Base-by-base conservation (phyloP, 2,888 invertebrate genomes). In the Agelastica alni region DNA sequence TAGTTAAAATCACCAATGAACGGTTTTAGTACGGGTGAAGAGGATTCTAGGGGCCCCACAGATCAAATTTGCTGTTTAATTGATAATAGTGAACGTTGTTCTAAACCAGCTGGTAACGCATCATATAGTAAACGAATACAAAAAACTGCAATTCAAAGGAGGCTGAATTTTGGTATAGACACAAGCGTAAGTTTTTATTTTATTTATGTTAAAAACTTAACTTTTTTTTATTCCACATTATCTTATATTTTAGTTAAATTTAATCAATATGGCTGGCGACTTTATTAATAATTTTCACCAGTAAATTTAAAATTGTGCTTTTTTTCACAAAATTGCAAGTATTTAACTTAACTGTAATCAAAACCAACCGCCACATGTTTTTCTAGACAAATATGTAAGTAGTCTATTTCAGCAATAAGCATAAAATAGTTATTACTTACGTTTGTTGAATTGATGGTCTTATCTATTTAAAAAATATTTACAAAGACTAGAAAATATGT, bases 61-160 rank as follows among this genome's bases (percentile, higher is more conserved):
- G 91, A 93, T 74, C 92, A 93, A 80, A 87, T 89, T 71, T 96
- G 96, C 80, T 96, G 96, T 80, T 83, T 96, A 67, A 87, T 95
- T 70, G 93, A 93, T 77, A 93, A 93, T 75, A 87, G 87, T 61
- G 89, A 90, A 65, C 83, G 93, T 64, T 97, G 96, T 78, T 83
- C 85, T 62, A 86, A 93, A 72, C 85, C 88, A 51, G 96, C 94
- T 65, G 93, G 94, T 61, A 93, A 94, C 82, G 97, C 97, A 65
- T 92, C 94, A 37, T 97, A 96, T 79, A 96, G 93, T 78, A 96
- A 97, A 77, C 85, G 96, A 65, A 94, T 97, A 69, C 96, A 96
- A 78, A 96, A 96, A 77, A 96, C 92, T 52, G 96, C 96, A 26
- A 89, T 91, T 46, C 94, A 95, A 73, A 85, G 93, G 70, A 86